Conservation (phyloP, 2,113 vertebrate species). For the Corydoras maculifer region DNA sequence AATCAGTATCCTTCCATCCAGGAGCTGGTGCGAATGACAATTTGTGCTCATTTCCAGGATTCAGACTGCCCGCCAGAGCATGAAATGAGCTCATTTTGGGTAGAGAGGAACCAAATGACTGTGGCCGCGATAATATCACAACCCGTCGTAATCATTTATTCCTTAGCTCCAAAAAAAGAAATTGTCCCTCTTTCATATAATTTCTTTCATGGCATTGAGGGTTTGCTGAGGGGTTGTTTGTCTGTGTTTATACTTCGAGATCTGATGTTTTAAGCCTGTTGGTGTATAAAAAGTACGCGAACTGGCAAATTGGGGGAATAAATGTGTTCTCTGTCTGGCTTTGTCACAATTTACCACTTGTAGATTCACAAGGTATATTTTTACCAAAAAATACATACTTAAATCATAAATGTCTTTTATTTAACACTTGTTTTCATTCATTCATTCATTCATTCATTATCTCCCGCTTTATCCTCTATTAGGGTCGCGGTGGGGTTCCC, state of each 20-base stretch:
- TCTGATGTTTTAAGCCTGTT: conserved; percentile 12
- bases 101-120: conserved; percentile 55
- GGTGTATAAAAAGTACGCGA: conserved; percentile 12
- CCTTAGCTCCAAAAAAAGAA: conserved; percentile 30
- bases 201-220: not conserved
- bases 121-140: conserved; percentile 51
- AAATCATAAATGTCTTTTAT: no score
- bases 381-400: no score
- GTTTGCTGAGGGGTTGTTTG: conserved; percentile 14
- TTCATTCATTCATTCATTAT: no score
- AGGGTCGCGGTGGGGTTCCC: no score
- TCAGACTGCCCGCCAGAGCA: conserved; percentile 52
- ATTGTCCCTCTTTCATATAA: conserved; percentile 6
- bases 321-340: not conserved
- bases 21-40: conserved; percentile 50
- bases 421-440: no score
- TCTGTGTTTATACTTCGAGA: conserved; percentile 22
- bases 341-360: conserved; percentile 7
- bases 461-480: no score
- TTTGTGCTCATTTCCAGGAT: conserved; percentile 53
- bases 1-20: conserved; percentile 36
- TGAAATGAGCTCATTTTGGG: conserved; percentile 65
- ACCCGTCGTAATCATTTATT: conserved; percentile 53
- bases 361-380: conserved; percentile 4
- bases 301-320: not conserved